A percentile compares a stretch with the other conserved stretches of the same genome.
These are phyloP conservation scores for Malurus leucopterus DNA, from an alignment of 2,797 vertebrate species.

Conservation along the genomic window DNA sequence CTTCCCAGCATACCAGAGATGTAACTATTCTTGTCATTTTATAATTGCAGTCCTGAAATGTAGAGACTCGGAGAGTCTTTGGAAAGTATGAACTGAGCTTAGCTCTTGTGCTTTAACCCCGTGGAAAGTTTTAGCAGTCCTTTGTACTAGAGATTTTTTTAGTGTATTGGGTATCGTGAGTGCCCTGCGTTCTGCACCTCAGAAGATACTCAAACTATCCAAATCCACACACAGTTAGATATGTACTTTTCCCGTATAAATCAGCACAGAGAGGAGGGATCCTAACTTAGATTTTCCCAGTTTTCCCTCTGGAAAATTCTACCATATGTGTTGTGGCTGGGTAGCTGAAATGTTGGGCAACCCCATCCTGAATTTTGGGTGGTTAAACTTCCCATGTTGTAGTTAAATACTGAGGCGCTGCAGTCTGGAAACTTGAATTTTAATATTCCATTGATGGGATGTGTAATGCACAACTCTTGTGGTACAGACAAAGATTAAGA, in stretches of 20 bases:
- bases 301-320: slow-evolving; percentile 12
- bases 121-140: neutral
- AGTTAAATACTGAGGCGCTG: neutral
- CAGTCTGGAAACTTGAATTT: neutral
- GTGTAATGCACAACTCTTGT: neutral
- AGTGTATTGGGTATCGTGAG: fast-evolving
- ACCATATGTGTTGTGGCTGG: slow-evolving; percentile 22
- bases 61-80: fast-evolving
- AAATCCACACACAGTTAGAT: neutral
- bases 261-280: neutral
- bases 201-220: neutral
- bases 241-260: neutral
- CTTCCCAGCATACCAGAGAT: neutral
- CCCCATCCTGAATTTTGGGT: neutral
- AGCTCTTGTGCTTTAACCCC: neutral
- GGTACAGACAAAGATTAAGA: neutral
- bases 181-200: neutral
- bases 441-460: neutral
- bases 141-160: neutral
- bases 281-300: neutral
- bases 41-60: neutral
- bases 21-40: neutral
- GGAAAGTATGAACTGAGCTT: neutral
- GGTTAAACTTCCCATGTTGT: neutral
- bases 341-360: slow-evolving; percentile 21